These are phyloP conservation scores for Styela clava DNA, from an alignment of 23 tunicate species.

Conservation along the genomic window DNA sequence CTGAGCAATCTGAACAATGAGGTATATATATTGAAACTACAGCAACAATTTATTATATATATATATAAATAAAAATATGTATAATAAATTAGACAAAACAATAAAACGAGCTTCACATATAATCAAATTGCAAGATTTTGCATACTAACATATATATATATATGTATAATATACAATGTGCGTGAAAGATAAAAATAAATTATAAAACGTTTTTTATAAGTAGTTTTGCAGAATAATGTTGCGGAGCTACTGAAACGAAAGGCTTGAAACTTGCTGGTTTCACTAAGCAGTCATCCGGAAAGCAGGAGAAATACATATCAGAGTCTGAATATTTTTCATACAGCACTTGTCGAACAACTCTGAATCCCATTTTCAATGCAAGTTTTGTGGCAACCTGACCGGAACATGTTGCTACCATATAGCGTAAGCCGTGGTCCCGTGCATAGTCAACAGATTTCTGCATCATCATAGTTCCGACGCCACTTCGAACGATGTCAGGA, in stretches of 20 bases:
- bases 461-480: conserved; percentile 73
- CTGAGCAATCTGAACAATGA: too few species aligned
- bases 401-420: conserved; percentile 79
- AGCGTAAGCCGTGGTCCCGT: conserved; percentile 23
- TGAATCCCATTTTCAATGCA: conserved; percentile 75
- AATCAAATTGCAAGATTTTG: too few species aligned
- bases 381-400: conserved; percentile 68
- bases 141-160: too few species aligned
- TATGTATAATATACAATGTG: too few species aligned
- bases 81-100: too few species aligned
- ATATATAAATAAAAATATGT: too few species aligned
- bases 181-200: too few species aligned
- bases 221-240: conserved; percentile 28
- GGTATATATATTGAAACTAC: too few species aligned
- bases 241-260: conserved; percentile 22
- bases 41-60: too few species aligned
- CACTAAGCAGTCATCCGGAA: background rate
- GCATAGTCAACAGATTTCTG: conserved; percentile 50
- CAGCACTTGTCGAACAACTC: conserved; percentile 28
- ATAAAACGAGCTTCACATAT: too few species aligned
- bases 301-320: background rate
- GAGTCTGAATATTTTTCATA: conserved; percentile 46
- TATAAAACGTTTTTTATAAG: conserved; percentile 29
- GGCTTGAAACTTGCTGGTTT: background rate
- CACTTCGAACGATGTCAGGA: conserved; percentile 48